phyloP scores from a whole-genome alignment of 1,140 invertebrate genomes.

The Drosophila mojavensis region DNA sequence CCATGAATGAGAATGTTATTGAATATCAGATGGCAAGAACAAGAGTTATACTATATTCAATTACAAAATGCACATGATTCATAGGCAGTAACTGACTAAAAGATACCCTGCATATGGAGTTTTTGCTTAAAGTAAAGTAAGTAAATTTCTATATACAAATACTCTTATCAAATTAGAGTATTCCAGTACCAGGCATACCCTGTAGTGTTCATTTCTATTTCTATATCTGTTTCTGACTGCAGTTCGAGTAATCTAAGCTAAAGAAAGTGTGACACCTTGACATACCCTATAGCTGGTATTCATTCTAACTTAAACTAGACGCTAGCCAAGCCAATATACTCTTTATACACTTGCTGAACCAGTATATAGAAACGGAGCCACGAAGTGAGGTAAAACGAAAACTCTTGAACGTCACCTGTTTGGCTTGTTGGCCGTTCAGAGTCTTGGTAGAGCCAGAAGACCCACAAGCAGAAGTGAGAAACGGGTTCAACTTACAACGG shows the following conservation, averaged over 20 bases:
- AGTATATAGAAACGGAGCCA: background rate
- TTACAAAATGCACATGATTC: background rate
- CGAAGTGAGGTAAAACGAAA: background rate
- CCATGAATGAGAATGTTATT: background rate
- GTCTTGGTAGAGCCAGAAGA: constrained; percentile 38
- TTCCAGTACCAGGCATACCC: too few relatives aligned
- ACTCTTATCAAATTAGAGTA: too few relatives aligned
- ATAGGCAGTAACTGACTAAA: background rate
- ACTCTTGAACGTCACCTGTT: constrained; percentile 58
- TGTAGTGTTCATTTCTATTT: too few relatives aligned
- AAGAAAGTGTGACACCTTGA: too few relatives aligned
- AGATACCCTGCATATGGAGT: background rate
- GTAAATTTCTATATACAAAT: too few relatives aligned
- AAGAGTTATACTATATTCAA: background rate
- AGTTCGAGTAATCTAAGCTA: too few relatives aligned
- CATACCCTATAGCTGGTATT: too few relatives aligned
- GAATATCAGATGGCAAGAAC: background rate
- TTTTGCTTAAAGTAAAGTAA: too few relatives aligned
- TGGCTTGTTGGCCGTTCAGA: background rate
- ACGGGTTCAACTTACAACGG: constrained; percentile 41
- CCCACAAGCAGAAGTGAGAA: constrained; percentile 54
- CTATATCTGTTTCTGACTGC: too few relatives aligned
- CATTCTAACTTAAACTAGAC: too few relatives aligned
- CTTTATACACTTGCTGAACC: too few relatives aligned
- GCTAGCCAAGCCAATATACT: too few relatives aligned